Base-by-base conservation (phyloP, 64 coral and sea anemone species). In the Montipora sp. region DNA sequence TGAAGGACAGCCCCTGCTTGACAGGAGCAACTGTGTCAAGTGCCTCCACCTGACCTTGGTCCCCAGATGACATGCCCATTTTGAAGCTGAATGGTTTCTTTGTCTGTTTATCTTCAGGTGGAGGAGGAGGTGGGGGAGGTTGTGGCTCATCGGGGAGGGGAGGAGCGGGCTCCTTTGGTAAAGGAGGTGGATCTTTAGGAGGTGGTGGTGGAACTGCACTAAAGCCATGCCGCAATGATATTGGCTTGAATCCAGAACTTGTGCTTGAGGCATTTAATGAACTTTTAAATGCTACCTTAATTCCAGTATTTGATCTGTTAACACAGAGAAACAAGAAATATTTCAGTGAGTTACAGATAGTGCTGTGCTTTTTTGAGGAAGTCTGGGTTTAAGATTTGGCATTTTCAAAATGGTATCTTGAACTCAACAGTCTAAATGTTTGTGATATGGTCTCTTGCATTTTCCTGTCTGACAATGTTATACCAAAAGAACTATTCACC, bases 191-290 rank as follows among this genome's bases (percentile, higher is more conserved):
- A 70, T 73, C 53, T 86, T 69, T 77, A n/a, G 50, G 93, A 66
- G 81, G 77, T 77, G 95, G 70, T 47, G 95, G 95, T 59, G 95
- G 91, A 9, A 96, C 92, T 66, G 95, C 88, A 24, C 78, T 88
- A 73, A 97, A 97, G 47, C 86, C 79, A 18, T 47, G n/a, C 9
- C 81, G 67, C 15, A 49, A 78, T 12, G 92, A n/a, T 13, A 97
- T 70, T 65, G 95, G 95, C 74, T 97, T 97, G 89, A 97, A 97
- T 44, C 92, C 95, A 77, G 87, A 90, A 19, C 60, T 75, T 11
- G 69, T 81, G 87, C 20, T 55, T 84, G 93, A 5, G 44, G 45
- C 66, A 89, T 75, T 81, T 81, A 75, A 90, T 45, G 87, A 78
- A 72, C 71, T 20, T 36, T 75, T 90, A 13, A 90, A 90, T 23